Conservation (phyloP, 2,113 vertebrate genomes). For the Hystrix brachyura region DNA sequence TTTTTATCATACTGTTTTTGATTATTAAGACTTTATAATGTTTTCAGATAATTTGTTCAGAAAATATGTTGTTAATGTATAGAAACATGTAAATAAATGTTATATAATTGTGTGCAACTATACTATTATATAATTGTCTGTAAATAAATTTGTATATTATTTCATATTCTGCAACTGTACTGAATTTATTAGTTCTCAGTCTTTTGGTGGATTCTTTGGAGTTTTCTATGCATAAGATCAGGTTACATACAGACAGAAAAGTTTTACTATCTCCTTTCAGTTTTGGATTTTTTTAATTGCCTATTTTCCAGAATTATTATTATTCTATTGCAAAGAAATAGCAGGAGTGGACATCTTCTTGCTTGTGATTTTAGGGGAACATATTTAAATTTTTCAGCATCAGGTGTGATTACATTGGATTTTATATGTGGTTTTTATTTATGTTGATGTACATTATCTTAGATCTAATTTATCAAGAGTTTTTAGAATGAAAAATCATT, state of each 20-base stretch:
- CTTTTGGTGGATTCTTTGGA: background rate
- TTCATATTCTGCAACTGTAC: background rate
- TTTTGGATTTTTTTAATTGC: background rate
- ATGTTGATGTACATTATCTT: background rate
- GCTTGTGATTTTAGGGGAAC: background rate
- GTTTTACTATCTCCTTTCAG: background rate
- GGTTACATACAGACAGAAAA: background rate
- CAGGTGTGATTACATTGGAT: background rate
- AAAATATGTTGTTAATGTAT: background rate
- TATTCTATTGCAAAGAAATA: background rate
- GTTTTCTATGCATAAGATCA: background rate
- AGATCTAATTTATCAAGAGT: background rate
- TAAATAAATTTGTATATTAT: background rate
- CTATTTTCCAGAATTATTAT: too few species aligned
- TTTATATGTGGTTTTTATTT: background rate
- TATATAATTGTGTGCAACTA: too few species aligned
- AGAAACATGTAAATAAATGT: background rate
- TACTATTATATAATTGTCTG: too few species aligned
- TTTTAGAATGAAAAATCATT: background rate
- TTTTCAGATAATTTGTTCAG: background rate
- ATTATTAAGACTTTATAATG: background rate
- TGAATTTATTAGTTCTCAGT: background rate
- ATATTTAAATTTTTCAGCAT: background rate
- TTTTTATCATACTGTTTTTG: background rate
- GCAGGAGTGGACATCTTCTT: background rate